Evolutionary conservation across 2,888 invertebrate genomes (phyloP), one percentile per base, ranked within the genome.

Genomic region (Lasioglossum pauxillum): DNA sequence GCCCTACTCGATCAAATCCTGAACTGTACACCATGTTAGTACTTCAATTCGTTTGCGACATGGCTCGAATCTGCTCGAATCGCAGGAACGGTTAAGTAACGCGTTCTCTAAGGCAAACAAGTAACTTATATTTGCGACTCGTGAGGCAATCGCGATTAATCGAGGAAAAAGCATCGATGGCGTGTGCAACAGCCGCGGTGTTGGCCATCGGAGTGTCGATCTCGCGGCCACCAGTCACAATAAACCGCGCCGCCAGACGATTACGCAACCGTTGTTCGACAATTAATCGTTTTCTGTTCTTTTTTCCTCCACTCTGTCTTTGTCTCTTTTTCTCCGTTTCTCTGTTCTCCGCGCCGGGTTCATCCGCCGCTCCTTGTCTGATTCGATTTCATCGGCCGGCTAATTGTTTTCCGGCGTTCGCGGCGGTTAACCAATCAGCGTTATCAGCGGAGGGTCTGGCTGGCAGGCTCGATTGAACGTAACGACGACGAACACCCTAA

Each of bases 331-430:
- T 38, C 38, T 12, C 12, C 3, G 67, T 67, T 38, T 35, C 38
- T 69, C 69, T 8, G 35, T 38, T 23, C 23, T 35, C 31, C 19
- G 5, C 0, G 8, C 23, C n/a, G 69, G 38, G 41, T 67, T 60
- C 35, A 46, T 72, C n/a, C 67, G 46, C 75, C 75, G 73, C 82
- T 75, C 72, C 35, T 41, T 53, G 35, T 10, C 44, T 53, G 83
- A 84, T 84, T 80, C 81, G 71, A 84, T 86, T 79, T 71, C 78
- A 67, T 82, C 78, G 78, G 31, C 14, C 75, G 53, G 75, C 46
- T 81, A 82, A 88, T 88, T 86, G 86, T 83, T 89, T 80, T 77
- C 82, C 80, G 69, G 78, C 75, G 75, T 75, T 78, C 75, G 73
- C 72, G 16, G 67, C 79, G 31, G 64, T 85, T 83, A 79, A 78